Conservation (phyloP, 2,888 invertebrate species). For the Azorinus chamasolen region DNA sequence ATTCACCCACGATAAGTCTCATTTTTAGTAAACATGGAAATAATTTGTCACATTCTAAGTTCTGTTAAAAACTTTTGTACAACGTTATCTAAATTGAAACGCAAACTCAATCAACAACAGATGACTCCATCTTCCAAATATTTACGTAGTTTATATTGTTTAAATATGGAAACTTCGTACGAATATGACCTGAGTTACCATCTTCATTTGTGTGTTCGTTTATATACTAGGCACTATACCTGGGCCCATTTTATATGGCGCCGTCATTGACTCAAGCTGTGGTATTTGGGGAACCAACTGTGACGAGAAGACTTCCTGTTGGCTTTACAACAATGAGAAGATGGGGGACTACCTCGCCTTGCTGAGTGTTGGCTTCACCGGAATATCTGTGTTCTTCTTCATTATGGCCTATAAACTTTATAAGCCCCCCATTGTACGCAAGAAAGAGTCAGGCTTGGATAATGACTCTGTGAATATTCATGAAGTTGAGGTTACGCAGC, state of each 20-base stretch:
- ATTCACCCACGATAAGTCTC: no score
- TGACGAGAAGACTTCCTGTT: slow-evolving; percentile 65
- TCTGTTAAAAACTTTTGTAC: no score
- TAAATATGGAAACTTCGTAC: no score
- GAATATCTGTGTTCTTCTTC: slow-evolving; percentile 59
- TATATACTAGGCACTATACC: slow-evolving; percentile 65
- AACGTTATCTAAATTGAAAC: no score
- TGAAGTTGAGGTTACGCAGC: background rate
- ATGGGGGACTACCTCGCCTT: slow-evolving; percentile 69
- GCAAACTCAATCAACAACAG: no score
- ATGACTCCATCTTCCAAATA: no score
- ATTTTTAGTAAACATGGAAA: no score
- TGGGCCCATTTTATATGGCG: slow-evolving; percentile 70
- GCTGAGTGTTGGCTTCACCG: slow-evolving; percentile 60
- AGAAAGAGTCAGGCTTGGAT: slow-evolving; percentile 4
- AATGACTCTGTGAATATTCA: no score
- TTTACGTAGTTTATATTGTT: no score
- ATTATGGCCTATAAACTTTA: slow-evolving; percentile 65
- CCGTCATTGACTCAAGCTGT: slow-evolving; percentile 69
- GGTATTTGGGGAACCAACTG: slow-evolving; percentile 84
- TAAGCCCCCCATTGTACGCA: slow-evolving; percentile 53
- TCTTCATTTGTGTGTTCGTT: no score
- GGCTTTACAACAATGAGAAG: slow-evolving; percentile 65
- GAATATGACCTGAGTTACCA: no score
- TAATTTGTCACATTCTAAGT: no score